Base-by-base conservation (phyloP, 2,797 vertebrate genomes). In the Periophthalmus magnuspinnatus region DNA sequence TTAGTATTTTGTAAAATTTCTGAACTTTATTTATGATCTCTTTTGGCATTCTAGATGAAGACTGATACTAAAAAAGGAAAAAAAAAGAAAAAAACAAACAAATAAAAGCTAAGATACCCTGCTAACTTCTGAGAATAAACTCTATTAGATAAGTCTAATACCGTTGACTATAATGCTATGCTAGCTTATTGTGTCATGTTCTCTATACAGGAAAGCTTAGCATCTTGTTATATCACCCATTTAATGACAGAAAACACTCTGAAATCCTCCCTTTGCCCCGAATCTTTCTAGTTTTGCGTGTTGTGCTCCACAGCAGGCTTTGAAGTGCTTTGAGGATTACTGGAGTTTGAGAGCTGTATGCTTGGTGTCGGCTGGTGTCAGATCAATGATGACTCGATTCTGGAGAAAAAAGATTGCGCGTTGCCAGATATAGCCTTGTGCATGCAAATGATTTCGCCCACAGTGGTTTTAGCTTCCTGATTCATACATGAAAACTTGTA, bases 311-410 rank as follows among this genome's bases (percentile, higher is more conserved):
- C 64, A 64, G 59, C 54, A 41, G 16, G 69, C 80, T 80, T 88
- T 82, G 76, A 84, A 79, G 70, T 77, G 73, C 77, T 84, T 70
- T 82, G 83, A 80, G 78, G 80, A 82, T 86, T 76, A 83, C 55
- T 50, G 32, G 56, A 64, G 70, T 79, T 72, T 65, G 19, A 64
- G 62, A 14, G 17, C 16, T 59, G 59, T 14, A 45, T 16, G 41
- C 70, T 79, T 69, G 62, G 68, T 60, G 38, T 36, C 8, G 28
- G 66, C 65, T 54, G 28, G 38, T 70, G 83, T 86, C 79, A 79
- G 67, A 82, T 80, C 73, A 77, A 38, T 65, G 66, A 75, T 76
- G 69, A 77, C 69, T 70, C 34, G 62, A 76, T 78, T 52, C 60
- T 65, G 22, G 8, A 74, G 58, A 72, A 54, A 48, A 58, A 24